Evolutionary conservation across 2,888 invertebrate genomes (phyloP), one percentile per base, ranked within the genome.

Genomic region (Mythimna loreyi): DNA sequence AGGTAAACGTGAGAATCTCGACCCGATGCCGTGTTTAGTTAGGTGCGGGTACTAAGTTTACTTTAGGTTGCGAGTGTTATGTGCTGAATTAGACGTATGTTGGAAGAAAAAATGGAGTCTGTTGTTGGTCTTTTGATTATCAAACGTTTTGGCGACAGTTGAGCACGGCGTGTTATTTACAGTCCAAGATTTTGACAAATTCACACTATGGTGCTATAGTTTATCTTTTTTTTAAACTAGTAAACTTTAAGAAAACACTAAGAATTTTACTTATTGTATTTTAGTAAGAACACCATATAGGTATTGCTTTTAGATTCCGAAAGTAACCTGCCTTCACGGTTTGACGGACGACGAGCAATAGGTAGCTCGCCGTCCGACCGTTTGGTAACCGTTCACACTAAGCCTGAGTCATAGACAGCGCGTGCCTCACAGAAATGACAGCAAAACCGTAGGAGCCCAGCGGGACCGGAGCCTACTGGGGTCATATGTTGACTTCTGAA

Each of bases 1-100:
- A 63, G 43, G 70, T 45, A 60, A 64, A 81, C 85, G 83, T 84
- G 83, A 81, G 85, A 84, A 82, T 57, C 57, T 67, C 52, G 53
- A 55, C 21, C 43, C 63, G 21, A 52, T 52, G 66, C 52, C 19
- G 45, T 80, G 75, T 84, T 84, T 82, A 75, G 77, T 74, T 78
- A 82, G 83, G 84, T 73, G 75, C 36, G n/a, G 33, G 56, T 71
- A 75, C 50, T 60, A 45, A 63, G 64, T 75, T 73, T 58, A 65
- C 68, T 60, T n/a, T 23, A 67, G 67, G 60, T 57, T 52, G 33
- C 62, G 72, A 52, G 67, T 81, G 73, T 63, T 75, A 74, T 72
- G 25, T 72, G 40, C 19, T 30, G 59, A 60, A 59, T 67, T 33
- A 59, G 62, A n/a, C n/a, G 43, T 79, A 33, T 52, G n/a, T 55